Base-by-base conservation (phyloP, 2,797 vertebrate genomes). In the Iguana delicatissima region DNA sequence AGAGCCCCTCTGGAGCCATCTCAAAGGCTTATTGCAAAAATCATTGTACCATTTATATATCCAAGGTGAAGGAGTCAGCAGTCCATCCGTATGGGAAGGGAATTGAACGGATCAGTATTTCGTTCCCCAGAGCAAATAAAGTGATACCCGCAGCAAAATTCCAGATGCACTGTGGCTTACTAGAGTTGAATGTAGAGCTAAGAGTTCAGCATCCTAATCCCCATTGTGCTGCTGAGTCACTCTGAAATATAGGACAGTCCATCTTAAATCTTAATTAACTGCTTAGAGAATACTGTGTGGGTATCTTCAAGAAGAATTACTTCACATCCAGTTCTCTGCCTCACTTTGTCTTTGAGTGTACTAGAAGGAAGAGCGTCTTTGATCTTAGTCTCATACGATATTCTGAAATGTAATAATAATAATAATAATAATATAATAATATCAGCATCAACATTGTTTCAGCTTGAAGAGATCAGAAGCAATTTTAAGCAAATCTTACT, bases 1-100 rank as follows among this genome's bases (percentile, higher is more conserved):
- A 92, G 93, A 91, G 79, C 38, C 84, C 95, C 95, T 92, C 89
- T 64, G 9, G 94, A 93, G 95, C 84, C 89, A 89, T 77, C 87
- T 95, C 89, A 87, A 90, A 96, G 85, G 90, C 92, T 90, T 89
- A 89, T 80, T 95, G 92, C 38, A 52, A 92, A 94, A 93, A 96
- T 95, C 94, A 95, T 94, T 90, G 16, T 10, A 16, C 80, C 92
- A 26, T 94, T 96, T 96, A 96, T 93, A 93, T 90, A 88, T 20
- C 89, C 92, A 93, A 95, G 92, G 95, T 95, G 94, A 94, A 92
- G 62, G 90, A 95, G 93, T 89, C 92, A 89, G 84, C 83, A 35
- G 88, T 83, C 18, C 29, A 88, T 90, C 86, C 95, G 95, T 95
- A 96, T 95, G 95, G 96, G 91, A 91, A 93, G 95, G 95, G 94